Conservation (phyloP, 2,888 invertebrate species). For the Rhagium mordax region DNA sequence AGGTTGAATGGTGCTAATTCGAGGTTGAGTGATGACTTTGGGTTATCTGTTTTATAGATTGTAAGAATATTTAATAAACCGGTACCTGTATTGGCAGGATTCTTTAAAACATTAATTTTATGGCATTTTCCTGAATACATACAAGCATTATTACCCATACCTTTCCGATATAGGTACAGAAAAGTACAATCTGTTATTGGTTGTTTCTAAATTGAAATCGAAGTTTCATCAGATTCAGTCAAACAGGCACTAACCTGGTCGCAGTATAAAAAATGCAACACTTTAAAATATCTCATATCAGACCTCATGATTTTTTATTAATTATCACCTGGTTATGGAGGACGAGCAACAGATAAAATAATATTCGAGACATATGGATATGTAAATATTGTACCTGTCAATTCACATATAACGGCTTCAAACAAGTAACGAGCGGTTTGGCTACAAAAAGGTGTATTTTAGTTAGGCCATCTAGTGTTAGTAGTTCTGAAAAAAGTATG, state of each 20-base stretch:
- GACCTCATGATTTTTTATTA: background rate
- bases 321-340: background rate
- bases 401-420: background rate
- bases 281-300: background rate
- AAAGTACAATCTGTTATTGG: background rate
- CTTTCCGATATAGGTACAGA: background rate
- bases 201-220: background rate
- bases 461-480: too few species aligned
- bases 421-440: background rate
- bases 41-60: background rate
- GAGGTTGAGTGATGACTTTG: background rate
- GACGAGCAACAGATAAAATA: background rate
- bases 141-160: background rate
- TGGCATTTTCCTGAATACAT: background rate
- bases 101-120: background rate
- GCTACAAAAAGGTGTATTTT: too few species aligned
- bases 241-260: background rate
- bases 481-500: too few species aligned
- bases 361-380: background rate
- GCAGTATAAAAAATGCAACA: constrained; percentile 1
- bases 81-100: background rate
- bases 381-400: background rate
- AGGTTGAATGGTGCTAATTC: background rate
- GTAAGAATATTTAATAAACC: background rate
- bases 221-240: background rate